phyloP scores from a whole-genome alignment of 2,113 vertebrate genomes.

The Micromys minutus region DNA sequence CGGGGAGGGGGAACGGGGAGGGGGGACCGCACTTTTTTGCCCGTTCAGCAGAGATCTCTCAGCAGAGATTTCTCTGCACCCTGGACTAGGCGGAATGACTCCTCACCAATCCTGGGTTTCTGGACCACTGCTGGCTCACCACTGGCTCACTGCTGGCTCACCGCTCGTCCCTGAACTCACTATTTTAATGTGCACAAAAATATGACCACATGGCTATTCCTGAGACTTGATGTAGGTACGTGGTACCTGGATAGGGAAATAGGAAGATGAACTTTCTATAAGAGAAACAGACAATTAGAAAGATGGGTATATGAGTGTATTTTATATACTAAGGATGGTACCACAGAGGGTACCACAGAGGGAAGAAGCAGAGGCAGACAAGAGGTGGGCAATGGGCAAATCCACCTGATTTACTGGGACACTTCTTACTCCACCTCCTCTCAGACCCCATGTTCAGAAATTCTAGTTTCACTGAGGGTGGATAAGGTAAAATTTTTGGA shows the following conservation, averaged over 20 bases:
- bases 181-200: neutral
- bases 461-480: neutral
- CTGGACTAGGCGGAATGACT: too few species aligned
- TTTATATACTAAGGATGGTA: neutral
- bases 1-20: too few species aligned
- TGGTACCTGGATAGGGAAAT: neutral
- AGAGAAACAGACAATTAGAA: conserved; percentile 2
- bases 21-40: too few species aligned
- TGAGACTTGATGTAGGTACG: neutral
- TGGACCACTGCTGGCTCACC: too few species aligned
- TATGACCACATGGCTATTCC: neutral
- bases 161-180: too few species aligned
- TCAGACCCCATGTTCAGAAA: neutral
- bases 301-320: neutral
- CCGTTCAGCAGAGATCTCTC: too few species aligned
- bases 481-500: neutral
- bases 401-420: neutral
- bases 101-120: too few species aligned
- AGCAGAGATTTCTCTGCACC: too few species aligned
- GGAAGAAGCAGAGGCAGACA: neutral
- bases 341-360: neutral
- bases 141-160: too few species aligned
- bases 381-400: neutral
- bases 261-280: neutral
- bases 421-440: neutral